Evolutionary conservation across 2,888 invertebrate species (phyloP).

Genomic region (Lithosia quadra): DNA sequence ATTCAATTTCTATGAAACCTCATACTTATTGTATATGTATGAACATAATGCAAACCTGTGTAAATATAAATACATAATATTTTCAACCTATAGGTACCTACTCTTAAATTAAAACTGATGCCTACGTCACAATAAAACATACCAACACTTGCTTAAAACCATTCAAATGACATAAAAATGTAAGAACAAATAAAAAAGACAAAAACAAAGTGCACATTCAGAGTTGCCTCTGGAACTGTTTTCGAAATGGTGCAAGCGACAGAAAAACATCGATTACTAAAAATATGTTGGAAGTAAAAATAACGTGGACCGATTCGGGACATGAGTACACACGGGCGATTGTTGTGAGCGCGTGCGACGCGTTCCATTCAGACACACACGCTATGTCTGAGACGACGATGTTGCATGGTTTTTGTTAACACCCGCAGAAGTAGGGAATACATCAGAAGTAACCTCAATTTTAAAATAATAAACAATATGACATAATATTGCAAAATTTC

Average conservation of each 20-base stretch:
- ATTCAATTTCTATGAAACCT: not conserved
- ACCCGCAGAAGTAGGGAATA: too few species aligned
- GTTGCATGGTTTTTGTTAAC: not conserved
- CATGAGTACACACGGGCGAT: constrained; percentile 34
- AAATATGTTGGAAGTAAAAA: constrained; percentile 46
- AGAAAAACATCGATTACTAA: constrained; percentile 34
- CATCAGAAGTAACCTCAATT: too few species aligned
- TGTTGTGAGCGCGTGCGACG: constrained; percentile 33
- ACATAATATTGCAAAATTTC: too few species aligned
- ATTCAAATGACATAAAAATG: constrained; percentile 8
- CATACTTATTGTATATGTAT: not conserved
- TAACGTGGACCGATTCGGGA: constrained; percentile 31
- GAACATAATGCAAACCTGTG: not conserved
- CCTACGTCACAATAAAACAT: not conserved
- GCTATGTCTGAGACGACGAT: not conserved
- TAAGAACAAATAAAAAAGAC: not conserved
- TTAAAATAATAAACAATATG: too few species aligned
- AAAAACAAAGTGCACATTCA: constrained; percentile 2
- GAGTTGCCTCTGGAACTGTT: constrained; percentile 13
- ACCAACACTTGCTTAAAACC: constrained; percentile 8
- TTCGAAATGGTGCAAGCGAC: constrained; percentile 21
- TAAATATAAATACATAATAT: not conserved
- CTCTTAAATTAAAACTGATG: not conserved
- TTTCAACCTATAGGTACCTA: not conserved
- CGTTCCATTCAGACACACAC: constrained; percentile 31